phyloP scores from a whole-genome alignment of 2,797 vertebrate species.

The Coregonus sp. region DNA sequence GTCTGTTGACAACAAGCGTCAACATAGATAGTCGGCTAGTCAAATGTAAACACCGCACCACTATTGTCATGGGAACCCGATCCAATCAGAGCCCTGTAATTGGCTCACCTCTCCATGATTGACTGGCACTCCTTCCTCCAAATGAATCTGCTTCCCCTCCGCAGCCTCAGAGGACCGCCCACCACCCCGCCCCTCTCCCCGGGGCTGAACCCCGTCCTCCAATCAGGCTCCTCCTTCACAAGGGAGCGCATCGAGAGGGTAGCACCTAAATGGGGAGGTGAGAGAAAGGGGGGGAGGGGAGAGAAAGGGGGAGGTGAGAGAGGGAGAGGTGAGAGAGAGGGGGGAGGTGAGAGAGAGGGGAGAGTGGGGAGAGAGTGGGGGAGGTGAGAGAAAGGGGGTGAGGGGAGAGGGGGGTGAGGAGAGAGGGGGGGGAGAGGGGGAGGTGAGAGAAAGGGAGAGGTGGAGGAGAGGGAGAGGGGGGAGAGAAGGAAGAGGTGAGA shows the following conservation, averaged over 20 bases:
- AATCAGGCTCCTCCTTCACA: slow-evolving; percentile 84
- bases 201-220: slow-evolving; percentile 76
- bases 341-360: not conserved
- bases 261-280: slow-evolving; percentile 62
- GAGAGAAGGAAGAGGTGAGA: too few relatives aligned
- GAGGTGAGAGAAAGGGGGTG: not conserved
- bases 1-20: too few relatives aligned
- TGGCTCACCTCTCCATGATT: slow-evolving; percentile 82
- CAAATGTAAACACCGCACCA: too few relatives aligned
- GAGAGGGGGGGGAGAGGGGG: too few relatives aligned
- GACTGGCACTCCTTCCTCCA: slow-evolving; percentile 87
- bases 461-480: too few relatives aligned
- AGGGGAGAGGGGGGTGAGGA: too few relatives aligned
- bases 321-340: too few relatives aligned
- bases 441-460: too few relatives aligned
- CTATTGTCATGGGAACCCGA: not conserved
- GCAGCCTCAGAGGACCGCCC: slow-evolving; percentile 76
- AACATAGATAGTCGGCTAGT: too few relatives aligned
- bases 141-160: slow-evolving; percentile 82
- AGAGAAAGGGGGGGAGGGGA: too few relatives aligned
- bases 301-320: not conserved
- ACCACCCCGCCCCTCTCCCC: slow-evolving; percentile 67
- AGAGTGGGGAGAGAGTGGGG: not conserved
- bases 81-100: not conserved
- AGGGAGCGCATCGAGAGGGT: slow-evolving; percentile 81